Evolutionary conservation across 2,888 invertebrate genomes (phyloP).

Genomic region (Apeira syringaria): DNA sequence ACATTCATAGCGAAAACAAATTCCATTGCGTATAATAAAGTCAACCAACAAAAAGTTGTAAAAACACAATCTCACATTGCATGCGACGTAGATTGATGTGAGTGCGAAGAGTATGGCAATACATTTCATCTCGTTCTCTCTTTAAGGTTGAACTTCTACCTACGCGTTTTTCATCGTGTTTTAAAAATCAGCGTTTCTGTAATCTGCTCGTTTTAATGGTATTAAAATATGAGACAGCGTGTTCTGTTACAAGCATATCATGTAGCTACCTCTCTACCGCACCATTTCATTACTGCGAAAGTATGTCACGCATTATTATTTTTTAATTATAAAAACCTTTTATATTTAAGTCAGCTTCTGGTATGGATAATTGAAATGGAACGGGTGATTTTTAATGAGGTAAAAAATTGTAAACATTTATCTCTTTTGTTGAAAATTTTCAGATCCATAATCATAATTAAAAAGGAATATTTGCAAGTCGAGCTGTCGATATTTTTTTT

Average conservation of each 20-base stretch:
- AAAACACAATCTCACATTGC: conserved; percentile 37
- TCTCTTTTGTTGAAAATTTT: too few species aligned
- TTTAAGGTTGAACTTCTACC: conserved; percentile 13
- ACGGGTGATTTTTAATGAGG: neutral
- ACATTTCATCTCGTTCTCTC: conserved; percentile 23
- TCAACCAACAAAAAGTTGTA: conserved; percentile 32
- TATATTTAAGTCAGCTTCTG: neutral
- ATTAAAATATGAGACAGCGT: conserved; percentile 36
- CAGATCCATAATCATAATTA: too few species aligned
- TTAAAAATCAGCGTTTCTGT: conserved; percentile 32
- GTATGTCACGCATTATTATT: conserved; percentile 15
- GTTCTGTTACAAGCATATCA: conserved; percentile 21
- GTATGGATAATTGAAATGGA: neutral
- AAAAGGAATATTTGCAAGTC: too few species aligned
- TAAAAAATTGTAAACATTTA: too few species aligned
- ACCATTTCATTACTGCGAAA: conserved; percentile 17
- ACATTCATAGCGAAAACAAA: conserved; percentile 29
- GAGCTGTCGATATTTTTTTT: too few species aligned
- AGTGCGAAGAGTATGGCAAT: conserved; percentile 24
- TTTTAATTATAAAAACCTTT: conserved; percentile 13
- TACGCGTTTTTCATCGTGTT: conserved; percentile 31
- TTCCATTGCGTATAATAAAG: conserved; percentile 35
- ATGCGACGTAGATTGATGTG: conserved; percentile 55
- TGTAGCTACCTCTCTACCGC: conserved; percentile 9
- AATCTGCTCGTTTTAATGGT: conserved; percentile 34